A percentile compares a stretch with the other conserved stretches of the same genome.
phyloP scores from a whole-genome alignment of 2,113 vertebrate genomes.

The Phyllostomus discolor region DNA sequence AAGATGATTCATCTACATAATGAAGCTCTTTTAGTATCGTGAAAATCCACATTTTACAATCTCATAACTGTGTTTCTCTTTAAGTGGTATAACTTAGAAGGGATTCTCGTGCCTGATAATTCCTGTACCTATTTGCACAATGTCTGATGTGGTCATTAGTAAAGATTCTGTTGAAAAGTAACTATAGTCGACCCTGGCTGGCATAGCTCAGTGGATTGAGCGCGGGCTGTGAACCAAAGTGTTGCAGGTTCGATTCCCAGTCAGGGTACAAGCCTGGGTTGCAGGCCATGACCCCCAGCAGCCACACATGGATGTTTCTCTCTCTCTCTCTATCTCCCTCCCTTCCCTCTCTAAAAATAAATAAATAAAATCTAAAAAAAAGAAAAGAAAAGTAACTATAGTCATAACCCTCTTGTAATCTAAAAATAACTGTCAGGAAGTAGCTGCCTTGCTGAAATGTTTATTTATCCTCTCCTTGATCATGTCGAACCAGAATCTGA shows the following conservation, averaged over 20 bases:
- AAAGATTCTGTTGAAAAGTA: background rate
- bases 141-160: background rate
- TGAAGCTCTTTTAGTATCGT: background rate
- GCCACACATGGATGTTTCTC: too few relatives aligned
- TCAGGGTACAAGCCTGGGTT: too few relatives aligned
- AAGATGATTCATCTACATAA: background rate
- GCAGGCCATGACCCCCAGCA: too few relatives aligned
- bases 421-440: constrained; percentile 13
- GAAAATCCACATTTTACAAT: background rate
- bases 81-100: background rate
- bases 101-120: background rate
- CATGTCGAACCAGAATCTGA: background rate
- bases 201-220: too few relatives aligned
- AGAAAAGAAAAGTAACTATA: background rate
- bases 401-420: background rate
- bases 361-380: too few relatives aligned
- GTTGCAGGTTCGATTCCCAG: too few relatives aligned
- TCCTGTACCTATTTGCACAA: background rate
- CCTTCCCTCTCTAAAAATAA: too few relatives aligned
- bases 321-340: too few relatives aligned
- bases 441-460: background rate
- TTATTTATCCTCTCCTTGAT: background rate
- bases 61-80: background rate
- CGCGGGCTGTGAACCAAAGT: too few relatives aligned
- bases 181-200: background rate